Percentiles rank a stretch among this genome's conserved stretches.
Evolutionary conservation across 2,113 vertebrate species (phyloP).

Genomic region (Elaphurus davidianus): DNA sequence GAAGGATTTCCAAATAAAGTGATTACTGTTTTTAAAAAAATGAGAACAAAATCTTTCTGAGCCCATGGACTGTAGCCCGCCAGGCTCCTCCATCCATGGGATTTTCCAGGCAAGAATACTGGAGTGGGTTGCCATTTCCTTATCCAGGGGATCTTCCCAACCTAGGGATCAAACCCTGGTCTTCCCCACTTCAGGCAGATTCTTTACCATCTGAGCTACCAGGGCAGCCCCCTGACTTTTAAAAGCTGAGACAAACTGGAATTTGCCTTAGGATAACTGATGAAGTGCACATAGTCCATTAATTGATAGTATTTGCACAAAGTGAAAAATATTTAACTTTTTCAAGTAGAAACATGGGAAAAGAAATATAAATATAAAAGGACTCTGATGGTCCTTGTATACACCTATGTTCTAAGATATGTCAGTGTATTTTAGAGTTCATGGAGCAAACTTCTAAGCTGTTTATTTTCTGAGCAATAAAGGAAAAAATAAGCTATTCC

Average conservation of each 20-base stretch:
- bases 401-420: background rate
- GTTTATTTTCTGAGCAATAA: rapidly evolving
- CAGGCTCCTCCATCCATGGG: background rate
- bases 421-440: background rate
- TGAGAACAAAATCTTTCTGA: background rate
- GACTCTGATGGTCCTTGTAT: background rate
- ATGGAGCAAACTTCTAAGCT: rapidly evolving
- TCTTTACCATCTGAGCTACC: background rate
- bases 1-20: background rate
- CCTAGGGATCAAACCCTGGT: background rate
- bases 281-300: rapidly evolving
- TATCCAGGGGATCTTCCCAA: background rate
- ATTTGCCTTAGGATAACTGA: background rate
- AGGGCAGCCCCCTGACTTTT: background rate
- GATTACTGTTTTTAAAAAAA: background rate
- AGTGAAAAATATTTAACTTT: background rate
- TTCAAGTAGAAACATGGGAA: background rate
- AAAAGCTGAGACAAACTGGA: background rate
- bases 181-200: background rate
- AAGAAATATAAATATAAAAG: background rate
- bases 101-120: background rate
- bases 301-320: background rate
- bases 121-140: background rate
- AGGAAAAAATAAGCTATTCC: background rate
- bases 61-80: background rate